Conservation (phyloP, 2,888 invertebrate species). For the Drosophila buzzatii region DNA sequence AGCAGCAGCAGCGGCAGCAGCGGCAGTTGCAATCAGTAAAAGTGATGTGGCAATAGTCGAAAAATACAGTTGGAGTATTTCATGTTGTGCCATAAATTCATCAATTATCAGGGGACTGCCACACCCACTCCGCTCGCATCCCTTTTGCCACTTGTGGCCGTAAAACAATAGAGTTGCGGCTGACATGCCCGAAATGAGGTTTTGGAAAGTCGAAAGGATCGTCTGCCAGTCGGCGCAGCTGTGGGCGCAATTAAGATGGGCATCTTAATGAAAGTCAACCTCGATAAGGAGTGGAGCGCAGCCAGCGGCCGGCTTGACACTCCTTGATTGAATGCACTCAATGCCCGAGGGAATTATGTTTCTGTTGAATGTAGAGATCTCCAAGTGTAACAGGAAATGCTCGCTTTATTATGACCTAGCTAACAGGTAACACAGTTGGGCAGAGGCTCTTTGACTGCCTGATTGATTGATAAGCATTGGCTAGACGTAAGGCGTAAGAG, state of each 20-base stretch:
- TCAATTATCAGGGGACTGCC: conserved; percentile 57
- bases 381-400: conserved; percentile 15
- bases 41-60: conserved; percentile 43
- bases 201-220: conserved; percentile 50
- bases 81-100: conserved; percentile 62
- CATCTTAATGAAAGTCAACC: conserved; percentile 59
- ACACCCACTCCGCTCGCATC: neutral
- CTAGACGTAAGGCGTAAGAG: neutral
- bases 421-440: neutral
- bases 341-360: conserved; percentile 13
- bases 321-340: conserved; percentile 16
- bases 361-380: neutral
- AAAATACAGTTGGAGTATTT: conserved; percentile 21
- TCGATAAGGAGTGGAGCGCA: conserved; percentile 27
- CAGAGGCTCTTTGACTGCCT: neutral
- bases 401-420: neutral
- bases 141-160: neutral
- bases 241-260: conserved; percentile 68
- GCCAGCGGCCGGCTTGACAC: conserved; percentile 17
- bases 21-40: conserved; percentile 49
- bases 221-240: conserved; percentile 40
- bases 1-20: conserved; percentile 29
- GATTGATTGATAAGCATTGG: conserved; percentile 8
- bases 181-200: conserved; percentile 50
- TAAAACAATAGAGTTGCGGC: conserved; percentile 46